Conservation (phyloP, 2,797 vertebrate genomes). For the Gadopsis bispinosus region DNA sequence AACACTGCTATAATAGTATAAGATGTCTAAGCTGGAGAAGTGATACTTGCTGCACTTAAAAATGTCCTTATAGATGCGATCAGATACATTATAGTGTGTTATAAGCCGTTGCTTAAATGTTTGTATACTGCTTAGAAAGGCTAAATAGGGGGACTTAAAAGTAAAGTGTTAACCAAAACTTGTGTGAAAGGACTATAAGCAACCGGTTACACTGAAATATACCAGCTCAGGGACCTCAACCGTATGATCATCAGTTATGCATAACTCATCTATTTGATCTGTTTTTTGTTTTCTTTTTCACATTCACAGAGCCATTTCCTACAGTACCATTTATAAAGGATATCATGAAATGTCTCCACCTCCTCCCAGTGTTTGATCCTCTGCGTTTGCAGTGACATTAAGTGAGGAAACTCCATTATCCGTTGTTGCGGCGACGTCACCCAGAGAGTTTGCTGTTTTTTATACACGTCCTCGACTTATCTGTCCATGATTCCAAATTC, state of each 20-base stretch:
- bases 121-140: neutral
- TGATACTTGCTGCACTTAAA: neutral
- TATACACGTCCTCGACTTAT: neutral
- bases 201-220: neutral
- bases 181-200: neutral
- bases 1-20: neutral
- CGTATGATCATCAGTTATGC: neutral
- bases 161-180: neutral
- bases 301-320: neutral
- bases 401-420: conserved; percentile 30
- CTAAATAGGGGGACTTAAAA: neutral
- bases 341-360: neutral
- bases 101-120: neutral
- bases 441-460: conserved; percentile 6
- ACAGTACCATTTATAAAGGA: neutral
- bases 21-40: neutral
- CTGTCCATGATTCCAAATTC: neutral
- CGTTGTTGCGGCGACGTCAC: conserved; percentile 6
- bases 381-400: neutral
- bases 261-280: neutral
- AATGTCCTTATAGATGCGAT: neutral
- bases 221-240: neutral
- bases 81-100: neutral
- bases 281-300: neutral
- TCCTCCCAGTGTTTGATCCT: neutral